Conservation (phyloP, 2,113 vertebrate genomes). For the Otolemur garnettii region DNA sequence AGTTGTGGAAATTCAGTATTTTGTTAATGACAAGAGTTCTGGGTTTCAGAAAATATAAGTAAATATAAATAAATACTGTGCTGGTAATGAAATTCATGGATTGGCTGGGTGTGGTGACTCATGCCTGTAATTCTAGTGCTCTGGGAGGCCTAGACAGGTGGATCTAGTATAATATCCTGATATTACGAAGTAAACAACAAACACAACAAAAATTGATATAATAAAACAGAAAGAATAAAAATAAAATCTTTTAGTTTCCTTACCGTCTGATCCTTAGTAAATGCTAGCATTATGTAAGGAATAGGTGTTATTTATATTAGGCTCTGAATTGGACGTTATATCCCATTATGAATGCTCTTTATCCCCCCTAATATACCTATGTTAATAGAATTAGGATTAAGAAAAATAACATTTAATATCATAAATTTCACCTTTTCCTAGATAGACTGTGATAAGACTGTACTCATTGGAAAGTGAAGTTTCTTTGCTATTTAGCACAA, state of each 20-base stretch:
- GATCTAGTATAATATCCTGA: too few relatives aligned
- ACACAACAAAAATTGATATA: too few relatives aligned
- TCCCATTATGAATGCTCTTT: neutral
- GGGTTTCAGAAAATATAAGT: neutral
- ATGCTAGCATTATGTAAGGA: neutral
- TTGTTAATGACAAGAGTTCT: neutral
- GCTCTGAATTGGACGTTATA: neutral
- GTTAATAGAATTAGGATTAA: conserved; percentile 28
- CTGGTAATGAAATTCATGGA: too few relatives aligned
- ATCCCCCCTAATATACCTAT: neutral
- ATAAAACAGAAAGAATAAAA: neutral
- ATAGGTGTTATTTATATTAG: neutral
- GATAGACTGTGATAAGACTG: neutral
- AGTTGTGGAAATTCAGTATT: neutral
- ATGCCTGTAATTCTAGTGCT: too few relatives aligned
- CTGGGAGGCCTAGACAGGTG: too few relatives aligned
- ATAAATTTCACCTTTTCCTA: neutral
- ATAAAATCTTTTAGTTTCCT: neutral
- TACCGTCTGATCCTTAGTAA: neutral
- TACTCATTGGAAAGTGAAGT: conserved; percentile 16
- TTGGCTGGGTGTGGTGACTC: too few relatives aligned
- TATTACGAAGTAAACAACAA: too few relatives aligned
- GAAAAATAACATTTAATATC: neutral
- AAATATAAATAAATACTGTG: too few relatives aligned
- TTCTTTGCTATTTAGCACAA: neutral